Base-by-base conservation (phyloP, 2,797 vertebrate genomes). In the Sebastes vulpes region DNA sequence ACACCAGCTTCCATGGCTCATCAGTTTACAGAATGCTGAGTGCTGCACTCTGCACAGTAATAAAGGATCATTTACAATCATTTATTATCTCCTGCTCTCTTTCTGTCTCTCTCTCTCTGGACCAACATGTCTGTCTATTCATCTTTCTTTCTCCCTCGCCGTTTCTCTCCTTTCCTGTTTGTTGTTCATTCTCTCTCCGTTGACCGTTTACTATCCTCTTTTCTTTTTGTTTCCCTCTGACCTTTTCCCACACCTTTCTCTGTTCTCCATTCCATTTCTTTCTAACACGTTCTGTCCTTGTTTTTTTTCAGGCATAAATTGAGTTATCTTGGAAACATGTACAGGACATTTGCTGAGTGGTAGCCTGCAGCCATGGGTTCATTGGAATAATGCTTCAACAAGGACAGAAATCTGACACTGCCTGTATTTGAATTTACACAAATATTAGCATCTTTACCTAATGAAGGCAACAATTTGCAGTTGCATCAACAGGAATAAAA, bases 11-110 rank as follows among this genome's bases (percentile, higher is more conserved):
- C 73, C 74, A 87, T 65, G 86, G 81, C 86, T 92, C 92, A 89
- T 90, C 86, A 77, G 79, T 88, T 89, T 84, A 80, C 75, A 89
- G 83, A 92, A 72, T 80, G 90, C 88, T 92, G 88, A 93, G 83
- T 75, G 77, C 79, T 81, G 82, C 79, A 87, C 81, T 88, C 85
- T 81, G 72, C 82, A 52, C 75, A 26, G 85, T 75, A 85, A 89
- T 87, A 88, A 91, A 91, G 82, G 77, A 82, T 89, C 29, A 82
- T 91, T 90, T 88, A 77, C 77, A 89, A 69, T 91, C 65, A 87
- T 87, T 83, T 79, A 82, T 84, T 85, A 74, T 81, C 76, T 80
- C 72, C 60, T 7, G 26, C 77, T 65, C 65, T 61, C 42, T 73
- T 5, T 29, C n/a, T 21, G 3, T 60, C 32, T 65, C 59, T 29